A percentile compares a stretch with the other conserved stretches of the same genome.
phyloP scores from a whole-genome alignment of 2,113 vertebrate species.

The Colinus virginianus region DNA sequence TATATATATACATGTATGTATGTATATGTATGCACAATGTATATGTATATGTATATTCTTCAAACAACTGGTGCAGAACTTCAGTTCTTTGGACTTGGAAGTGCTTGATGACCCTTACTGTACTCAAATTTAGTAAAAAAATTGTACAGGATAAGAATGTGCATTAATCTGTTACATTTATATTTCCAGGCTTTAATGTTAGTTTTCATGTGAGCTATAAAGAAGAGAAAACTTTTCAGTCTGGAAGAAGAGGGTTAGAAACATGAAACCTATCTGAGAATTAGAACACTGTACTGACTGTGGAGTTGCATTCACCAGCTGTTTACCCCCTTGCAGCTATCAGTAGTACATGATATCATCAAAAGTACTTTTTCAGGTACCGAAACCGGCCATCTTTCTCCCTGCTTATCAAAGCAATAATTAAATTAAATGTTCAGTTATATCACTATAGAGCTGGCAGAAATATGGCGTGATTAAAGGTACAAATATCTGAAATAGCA shows the following conservation, averaged over 20 bases:
- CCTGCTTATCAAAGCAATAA: background rate
- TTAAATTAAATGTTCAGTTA: background rate
- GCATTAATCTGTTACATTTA: background rate
- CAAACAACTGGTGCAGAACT: background rate
- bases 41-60: background rate
- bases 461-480: background rate
- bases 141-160: rapidly evolving
- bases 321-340: background rate
- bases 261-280: background rate
- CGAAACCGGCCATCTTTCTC: background rate
- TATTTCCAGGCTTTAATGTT: background rate
- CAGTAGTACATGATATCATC: background rate
- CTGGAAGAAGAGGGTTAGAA: background rate
- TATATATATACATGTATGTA: no score
- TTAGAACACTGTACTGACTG: background rate
- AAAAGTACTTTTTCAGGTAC: background rate
- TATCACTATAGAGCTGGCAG: background rate
- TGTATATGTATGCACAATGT: no score
- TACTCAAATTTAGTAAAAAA: background rate
- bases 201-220: background rate
- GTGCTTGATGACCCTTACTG: background rate
- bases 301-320: background rate
- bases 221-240: rapidly evolving
- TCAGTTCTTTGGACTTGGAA: background rate
- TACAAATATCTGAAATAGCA: background rate